A percentile compares a stretch with the other conserved stretches of the same genome.
Evolutionary conservation across 2,113 vertebrate genomes (phyloP).

Genomic region (Zapus hudsonius): DNA sequence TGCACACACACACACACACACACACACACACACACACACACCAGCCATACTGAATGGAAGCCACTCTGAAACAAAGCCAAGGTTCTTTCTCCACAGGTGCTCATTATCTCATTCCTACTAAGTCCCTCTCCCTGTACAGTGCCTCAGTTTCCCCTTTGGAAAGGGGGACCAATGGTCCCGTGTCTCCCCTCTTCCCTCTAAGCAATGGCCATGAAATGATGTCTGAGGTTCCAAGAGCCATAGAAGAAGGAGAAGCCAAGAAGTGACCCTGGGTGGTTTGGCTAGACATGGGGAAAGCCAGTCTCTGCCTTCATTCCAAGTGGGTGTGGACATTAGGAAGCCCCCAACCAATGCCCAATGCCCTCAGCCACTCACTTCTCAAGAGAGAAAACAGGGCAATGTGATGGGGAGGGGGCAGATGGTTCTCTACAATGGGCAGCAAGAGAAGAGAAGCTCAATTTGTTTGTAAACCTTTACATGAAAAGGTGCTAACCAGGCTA

Average conservation of each 20-base stretch:
- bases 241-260: neutral
- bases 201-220: neutral
- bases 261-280: too few relatives aligned
- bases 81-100: neutral
- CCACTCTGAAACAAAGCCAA: neutral
- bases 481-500: neutral
- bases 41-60: neutral
- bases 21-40: neutral
- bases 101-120: neutral
- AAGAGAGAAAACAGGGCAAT: neutral
- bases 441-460: neutral
- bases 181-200: neutral
- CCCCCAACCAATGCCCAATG: neutral
- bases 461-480: neutral
- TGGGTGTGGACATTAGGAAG: neutral
- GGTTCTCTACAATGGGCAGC: neutral
- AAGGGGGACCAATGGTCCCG: neutral
- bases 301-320: neutral
- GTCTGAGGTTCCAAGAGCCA: neutral
- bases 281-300: neutral
- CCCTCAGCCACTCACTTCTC: neutral
- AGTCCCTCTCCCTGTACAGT: neutral
- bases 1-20: neutral
- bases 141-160: constrained; percentile 18
- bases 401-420: neutral